Base-by-base conservation (phyloP, 2,797 vertebrate genomes). In the Syngnathus rostellatus region DNA sequence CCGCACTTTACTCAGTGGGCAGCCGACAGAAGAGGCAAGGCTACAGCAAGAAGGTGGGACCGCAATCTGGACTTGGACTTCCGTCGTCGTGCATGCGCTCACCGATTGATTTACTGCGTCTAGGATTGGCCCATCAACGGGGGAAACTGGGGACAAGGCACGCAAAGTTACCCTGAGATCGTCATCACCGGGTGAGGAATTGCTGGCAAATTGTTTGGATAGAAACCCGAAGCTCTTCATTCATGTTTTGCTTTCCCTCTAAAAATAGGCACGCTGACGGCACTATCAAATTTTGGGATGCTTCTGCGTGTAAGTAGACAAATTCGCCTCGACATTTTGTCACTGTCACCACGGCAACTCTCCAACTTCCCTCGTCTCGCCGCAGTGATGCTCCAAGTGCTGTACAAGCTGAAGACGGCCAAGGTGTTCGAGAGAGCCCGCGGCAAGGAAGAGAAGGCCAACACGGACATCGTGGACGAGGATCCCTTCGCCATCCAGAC, bases 81-180 rank as follows among this genome's bases (percentile, higher is more conserved):
- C 2, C 9, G 1, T 53, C 21, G 21, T 8, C 10, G n/a, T 21
- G n/a, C n/a, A 46, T 46, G 1, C 6, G 8, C 9, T 46, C 19
- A 37, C 39, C 3, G 45, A 25, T 64, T 19, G 25, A 10, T 39
- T n/a, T 41, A 78, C n/a, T 75, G 87, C 86, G 72, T 67, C 45
- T 72, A 98, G 96, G 95, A 99, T 79, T 99, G 96, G 96, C 96
- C 97, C 48, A 90, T 99, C 79, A 97, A 90, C 87, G 97, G 96
- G 70, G 97, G 97, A 71, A 98, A 96, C 89, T 99, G 97, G 96
- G 95, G 95, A 62, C 91, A 97, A 86, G 93, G 94, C 79, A 89
- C 93, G 73, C 96, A 96, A 72, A 98, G 95, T 85, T 99, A 98
- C 84, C 92, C 96, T 74, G 97, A 98, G 87, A 95, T 99, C 82